These are phyloP conservation scores for Napeogenes sylphis DNA, from an alignment of 2,888 invertebrate species.

Conservation along the genomic window DNA sequence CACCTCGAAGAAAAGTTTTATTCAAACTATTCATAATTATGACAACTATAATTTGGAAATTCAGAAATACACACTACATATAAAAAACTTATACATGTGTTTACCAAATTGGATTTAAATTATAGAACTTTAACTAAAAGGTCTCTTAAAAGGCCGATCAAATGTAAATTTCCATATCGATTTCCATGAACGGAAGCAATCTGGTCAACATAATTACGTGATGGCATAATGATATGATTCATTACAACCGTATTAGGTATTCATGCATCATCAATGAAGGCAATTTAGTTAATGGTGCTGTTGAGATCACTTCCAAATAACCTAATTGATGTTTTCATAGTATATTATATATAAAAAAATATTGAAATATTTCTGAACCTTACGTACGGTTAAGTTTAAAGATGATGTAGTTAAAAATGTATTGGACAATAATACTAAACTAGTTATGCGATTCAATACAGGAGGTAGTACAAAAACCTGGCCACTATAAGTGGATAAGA, in stretches of 20 bases:
- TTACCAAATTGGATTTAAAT: not conserved
- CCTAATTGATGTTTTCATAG: not conserved
- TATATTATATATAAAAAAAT: not conserved
- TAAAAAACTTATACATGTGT: too few species aligned
- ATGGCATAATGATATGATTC: constrained; percentile 15
- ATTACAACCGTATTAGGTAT: constrained; percentile 15
- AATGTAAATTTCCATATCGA: constrained; percentile 2
- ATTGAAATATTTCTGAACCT: too few species aligned
- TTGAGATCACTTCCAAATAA: constrained; percentile 2
- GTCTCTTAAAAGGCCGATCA: not conserved
- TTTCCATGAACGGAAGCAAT: constrained; percentile 4
- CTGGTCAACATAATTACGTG: constrained; percentile 8
- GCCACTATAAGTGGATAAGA: too few species aligned
- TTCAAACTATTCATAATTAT: too few species aligned
- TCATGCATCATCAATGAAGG: constrained; percentile 15
- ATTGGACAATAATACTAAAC: too few species aligned
- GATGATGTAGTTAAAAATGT: too few species aligned
- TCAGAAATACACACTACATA: too few species aligned
- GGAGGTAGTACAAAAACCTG: too few species aligned
- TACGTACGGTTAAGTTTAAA: too few species aligned
- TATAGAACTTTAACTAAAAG: not conserved
- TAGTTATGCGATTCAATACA: too few species aligned
- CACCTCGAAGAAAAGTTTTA: too few species aligned
- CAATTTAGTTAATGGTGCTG: constrained; percentile 14
- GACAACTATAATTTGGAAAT: too few species aligned